These are phyloP conservation scores for Melipona beecheii DNA, from an alignment of 2,888 invertebrate species.

Conservation along the genomic window DNA sequence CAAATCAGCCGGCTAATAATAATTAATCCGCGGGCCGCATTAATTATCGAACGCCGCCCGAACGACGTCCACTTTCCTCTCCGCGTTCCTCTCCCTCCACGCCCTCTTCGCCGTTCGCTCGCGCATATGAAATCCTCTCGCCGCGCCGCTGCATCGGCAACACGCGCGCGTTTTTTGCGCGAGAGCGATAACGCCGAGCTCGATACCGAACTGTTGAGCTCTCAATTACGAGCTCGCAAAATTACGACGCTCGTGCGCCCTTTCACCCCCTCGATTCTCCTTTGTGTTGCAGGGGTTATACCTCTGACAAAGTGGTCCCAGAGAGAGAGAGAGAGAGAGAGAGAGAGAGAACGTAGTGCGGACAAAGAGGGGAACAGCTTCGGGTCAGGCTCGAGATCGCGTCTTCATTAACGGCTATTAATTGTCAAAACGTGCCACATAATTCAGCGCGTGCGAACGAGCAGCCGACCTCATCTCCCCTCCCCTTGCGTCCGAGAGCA, in stretches of 20 bases:
- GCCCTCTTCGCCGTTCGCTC: conserved; percentile 15
- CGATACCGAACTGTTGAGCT: conserved; percentile 79
- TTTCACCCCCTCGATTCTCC: conserved; percentile 44
- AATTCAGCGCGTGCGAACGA: conserved; percentile 72
- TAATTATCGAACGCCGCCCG: conserved; percentile 74
- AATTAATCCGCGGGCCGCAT: conserved; percentile 81
- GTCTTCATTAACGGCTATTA: conserved; percentile 82
- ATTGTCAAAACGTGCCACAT: conserved; percentile 80
- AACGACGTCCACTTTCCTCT: conserved; percentile 26
- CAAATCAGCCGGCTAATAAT: conserved; percentile 82
- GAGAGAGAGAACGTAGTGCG: conserved; percentile 22
- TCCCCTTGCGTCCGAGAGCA: background rate
- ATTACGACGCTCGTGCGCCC: conserved; percentile 72
- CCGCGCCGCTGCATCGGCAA: conserved; percentile 18
- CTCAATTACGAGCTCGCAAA: conserved; percentile 81
- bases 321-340: background rate
- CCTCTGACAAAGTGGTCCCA: conserved; percentile 22
- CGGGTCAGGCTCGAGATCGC: conserved; percentile 74
- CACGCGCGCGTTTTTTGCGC: conserved; percentile 42
- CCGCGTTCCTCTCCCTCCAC: background rate
- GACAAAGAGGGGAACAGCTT: conserved; percentile 60
- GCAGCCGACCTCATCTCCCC: background rate
- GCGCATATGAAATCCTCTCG: conserved; percentile 12
- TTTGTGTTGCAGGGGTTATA: conserved; percentile 31
- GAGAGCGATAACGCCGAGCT: conserved; percentile 54